phyloP scores from a whole-genome alignment of 2,888 invertebrate genomes.

The Tanytarsus gracilentus region DNA sequence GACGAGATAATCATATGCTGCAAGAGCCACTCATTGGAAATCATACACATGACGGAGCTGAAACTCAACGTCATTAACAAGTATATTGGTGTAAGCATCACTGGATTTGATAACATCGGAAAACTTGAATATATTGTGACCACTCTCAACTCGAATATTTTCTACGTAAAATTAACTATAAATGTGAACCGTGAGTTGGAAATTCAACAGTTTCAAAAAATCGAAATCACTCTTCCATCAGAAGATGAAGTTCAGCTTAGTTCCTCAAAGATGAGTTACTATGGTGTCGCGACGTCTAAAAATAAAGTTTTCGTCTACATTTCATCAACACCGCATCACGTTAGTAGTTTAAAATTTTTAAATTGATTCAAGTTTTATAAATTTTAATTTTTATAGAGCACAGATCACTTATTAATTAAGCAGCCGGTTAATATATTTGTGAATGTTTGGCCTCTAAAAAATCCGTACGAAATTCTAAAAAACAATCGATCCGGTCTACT shows the following conservation, averaged over 20 bases:
- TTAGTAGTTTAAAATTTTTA: background rate
- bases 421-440: background rate
- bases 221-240: background rate
- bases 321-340: background rate
- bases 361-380: background rate
- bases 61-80: background rate
- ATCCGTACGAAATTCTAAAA: conserved; percentile 3
- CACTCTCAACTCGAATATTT: background rate
- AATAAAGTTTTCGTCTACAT: conserved; percentile 10
- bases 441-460: too few relatives aligned
- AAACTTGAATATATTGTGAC: conserved; percentile 5
- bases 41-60: background rate
- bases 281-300: conserved; percentile 1
- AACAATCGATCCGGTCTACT: background rate
- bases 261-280: background rate
- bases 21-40: conserved; percentile 17
- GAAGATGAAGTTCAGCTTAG: background rate
- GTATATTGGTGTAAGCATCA: conserved; percentile 11
- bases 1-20: background rate
- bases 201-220: background rate
- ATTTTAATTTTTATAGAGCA: background rate
- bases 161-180: background rate
- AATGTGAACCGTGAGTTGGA: background rate
- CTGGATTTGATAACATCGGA: background rate
- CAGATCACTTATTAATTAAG: background rate